Evolutionary conservation across 2,797 vertebrate species (phyloP).

Genomic region (Peromyscus nudipes): DNA sequence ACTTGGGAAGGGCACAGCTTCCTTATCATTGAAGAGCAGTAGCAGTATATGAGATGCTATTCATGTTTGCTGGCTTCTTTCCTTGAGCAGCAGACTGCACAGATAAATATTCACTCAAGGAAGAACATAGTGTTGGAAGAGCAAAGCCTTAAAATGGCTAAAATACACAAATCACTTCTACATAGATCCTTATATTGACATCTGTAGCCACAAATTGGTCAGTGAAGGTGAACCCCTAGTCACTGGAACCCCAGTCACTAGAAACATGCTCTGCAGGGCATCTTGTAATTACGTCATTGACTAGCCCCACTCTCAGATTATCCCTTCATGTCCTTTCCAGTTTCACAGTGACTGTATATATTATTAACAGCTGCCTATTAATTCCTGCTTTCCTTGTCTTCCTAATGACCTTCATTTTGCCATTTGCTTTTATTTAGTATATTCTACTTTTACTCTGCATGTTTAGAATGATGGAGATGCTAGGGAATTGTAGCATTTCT

Average conservation of each 20-base stretch:
- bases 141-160: slow-evolving; percentile 58
- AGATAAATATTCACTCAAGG: slow-evolving; percentile 78
- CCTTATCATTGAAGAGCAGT: slow-evolving; percentile 4
- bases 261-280: slow-evolving; percentile 43
- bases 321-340: slow-evolving; percentile 42
- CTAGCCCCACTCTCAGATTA: slow-evolving; percentile 25
- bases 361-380: slow-evolving; percentile 37
- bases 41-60: background rate
- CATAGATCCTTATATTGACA: slow-evolving; percentile 64
- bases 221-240: slow-evolving; percentile 57
- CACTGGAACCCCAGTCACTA: slow-evolving; percentile 66
- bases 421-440: background rate
- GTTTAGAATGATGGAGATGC: slow-evolving; percentile 4
- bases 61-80: slow-evolving; percentile 48
- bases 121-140: slow-evolving; percentile 69
- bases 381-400: background rate
- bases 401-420: background rate
- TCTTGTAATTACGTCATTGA: slow-evolving; percentile 60
- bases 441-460: background rate
- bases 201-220: slow-evolving; percentile 65
- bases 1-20: slow-evolving; percentile 44
- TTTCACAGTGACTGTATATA: background rate
- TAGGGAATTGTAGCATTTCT: slow-evolving; percentile 14
- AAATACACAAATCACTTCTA: slow-evolving; percentile 65
- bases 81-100: slow-evolving; percentile 15